Conservation (phyloP, 1,140 invertebrate genomes). For the Drosophila bocqueti region DNA sequence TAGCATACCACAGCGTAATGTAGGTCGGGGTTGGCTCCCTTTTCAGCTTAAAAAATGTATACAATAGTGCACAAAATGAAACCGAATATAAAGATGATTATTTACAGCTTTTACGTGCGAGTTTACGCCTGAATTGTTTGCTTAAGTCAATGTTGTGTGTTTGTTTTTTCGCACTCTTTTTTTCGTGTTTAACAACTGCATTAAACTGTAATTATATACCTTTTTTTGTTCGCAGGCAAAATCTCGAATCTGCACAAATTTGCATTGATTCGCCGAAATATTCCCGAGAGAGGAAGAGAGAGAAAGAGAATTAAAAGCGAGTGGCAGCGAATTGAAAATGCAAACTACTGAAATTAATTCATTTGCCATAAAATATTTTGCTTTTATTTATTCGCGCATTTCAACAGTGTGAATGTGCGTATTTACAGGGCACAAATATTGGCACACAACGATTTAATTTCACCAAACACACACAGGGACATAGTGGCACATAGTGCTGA, state of each 20-base stretch:
- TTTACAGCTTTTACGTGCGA: constrained; percentile 50
- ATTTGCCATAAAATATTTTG: constrained; percentile 73
- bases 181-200: constrained; percentile 40
- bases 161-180: constrained; percentile 36
- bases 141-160: constrained; percentile 52
- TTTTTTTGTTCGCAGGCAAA: neutral
- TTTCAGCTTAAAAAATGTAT: constrained; percentile 24
- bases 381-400: constrained; percentile 64
- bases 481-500: neutral
- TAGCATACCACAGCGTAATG: constrained; percentile 53
- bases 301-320: neutral
- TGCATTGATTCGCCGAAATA: constrained; percentile 42
- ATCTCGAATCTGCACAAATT: constrained; percentile 41
- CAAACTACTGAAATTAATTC: constrained; percentile 74
- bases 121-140: constrained; percentile 54
- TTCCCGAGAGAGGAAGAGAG: neutral
- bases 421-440: constrained; percentile 62
- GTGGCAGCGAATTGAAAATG: constrained; percentile 37
- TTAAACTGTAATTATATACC: constrained; percentile 63
- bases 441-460: constrained; percentile 64
- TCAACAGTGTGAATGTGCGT: constrained; percentile 23
- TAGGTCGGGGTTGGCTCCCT: constrained; percentile 60
- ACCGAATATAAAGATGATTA: constrained; percentile 48
- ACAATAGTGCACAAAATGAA: constrained; percentile 39
- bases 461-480: constrained; percentile 26